Evolutionary conservation across 2,113 vertebrate species (phyloP), one percentile per base, ranked within the genome.

Genomic region (Microtus pennsylvanicus): DNA sequence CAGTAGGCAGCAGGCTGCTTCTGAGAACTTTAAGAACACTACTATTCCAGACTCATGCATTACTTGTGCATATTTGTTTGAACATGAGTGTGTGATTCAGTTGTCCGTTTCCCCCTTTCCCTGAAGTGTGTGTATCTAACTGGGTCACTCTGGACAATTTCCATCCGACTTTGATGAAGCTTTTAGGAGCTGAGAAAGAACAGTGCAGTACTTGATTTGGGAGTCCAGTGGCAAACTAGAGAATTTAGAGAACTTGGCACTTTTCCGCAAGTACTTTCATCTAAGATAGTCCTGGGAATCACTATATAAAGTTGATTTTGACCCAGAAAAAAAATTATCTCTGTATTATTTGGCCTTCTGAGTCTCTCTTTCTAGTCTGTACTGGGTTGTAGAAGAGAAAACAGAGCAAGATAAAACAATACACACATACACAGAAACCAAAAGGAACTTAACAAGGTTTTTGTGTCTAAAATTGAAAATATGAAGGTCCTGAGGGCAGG

Each of bases 391-490:
- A 47, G 61, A 83, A 33, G 78, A 90, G n/a, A 75, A 58, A 74
- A 61, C 9, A 61, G 61, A 58, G 52, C 26, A 89, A 55, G 26
- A 42, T 74, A 72, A 88, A 88, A 38, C 87, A 72, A 85, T 24
- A 14, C 22, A 52, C 11, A 30, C 26, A 67, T 12, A 83, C 35
- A 33, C 11, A 42, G 21, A 35, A 7, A 50, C 33, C 0, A 13
- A n/a, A 47, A 61, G 90, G 35, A 90, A 81, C 45, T 90, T 38
- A 69, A 80, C 85, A 61, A 80, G 45, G 17, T 17, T 90, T 98
- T 96, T 81, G 35, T 86, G 58, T 89, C 86, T 88, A 94, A 92
- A 97, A 94, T 58, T 87, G 85, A 97, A 96, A 95, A 95, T 77
- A 81, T 80, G 75, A 72, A 61, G 92, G 58, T 95, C 65, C 12